phyloP scores from a whole-genome alignment of 2,113 vertebrate species.

The Corvus moneduloides region DNA sequence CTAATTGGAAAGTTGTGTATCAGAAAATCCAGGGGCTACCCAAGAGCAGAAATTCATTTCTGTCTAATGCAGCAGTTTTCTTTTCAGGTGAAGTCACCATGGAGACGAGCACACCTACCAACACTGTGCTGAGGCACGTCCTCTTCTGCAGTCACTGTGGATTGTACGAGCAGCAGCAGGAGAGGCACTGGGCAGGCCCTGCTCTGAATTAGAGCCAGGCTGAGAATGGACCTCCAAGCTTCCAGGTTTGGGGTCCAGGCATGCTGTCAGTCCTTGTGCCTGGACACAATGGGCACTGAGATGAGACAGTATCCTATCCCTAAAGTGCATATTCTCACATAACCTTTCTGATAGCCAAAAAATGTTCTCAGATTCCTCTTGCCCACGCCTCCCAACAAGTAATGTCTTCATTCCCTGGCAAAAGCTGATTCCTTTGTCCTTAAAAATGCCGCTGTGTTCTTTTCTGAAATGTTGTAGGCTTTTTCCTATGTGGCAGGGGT shows the following conservation, averaged over 20 bases:
- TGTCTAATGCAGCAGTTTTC: background rate
- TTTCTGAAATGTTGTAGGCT: background rate
- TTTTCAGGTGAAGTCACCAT: background rate
- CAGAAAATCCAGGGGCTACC: background rate
- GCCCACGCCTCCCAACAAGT: background rate
- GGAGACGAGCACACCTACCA: background rate
- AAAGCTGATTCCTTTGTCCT: background rate
- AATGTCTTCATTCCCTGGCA: background rate
- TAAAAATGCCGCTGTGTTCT: background rate
- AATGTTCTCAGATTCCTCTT: background rate
- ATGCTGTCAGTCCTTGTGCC: background rate
- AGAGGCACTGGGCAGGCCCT: background rate
- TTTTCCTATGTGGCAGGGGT: background rate
- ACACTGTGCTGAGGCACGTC: background rate
- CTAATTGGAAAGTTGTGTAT: background rate
- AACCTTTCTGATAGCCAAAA: background rate
- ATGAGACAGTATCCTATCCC: background rate
- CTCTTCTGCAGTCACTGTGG: background rate
- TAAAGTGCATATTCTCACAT: background rate
- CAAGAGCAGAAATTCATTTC: background rate
- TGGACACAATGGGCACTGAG: background rate
- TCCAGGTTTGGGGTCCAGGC: background rate
- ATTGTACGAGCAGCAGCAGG: accelerated
- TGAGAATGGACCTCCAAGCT: background rate
- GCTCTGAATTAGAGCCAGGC: background rate